phyloP scores from a whole-genome alignment of 2,888 invertebrate genomes.

The Sinodicranocentrus sp. region DNA sequence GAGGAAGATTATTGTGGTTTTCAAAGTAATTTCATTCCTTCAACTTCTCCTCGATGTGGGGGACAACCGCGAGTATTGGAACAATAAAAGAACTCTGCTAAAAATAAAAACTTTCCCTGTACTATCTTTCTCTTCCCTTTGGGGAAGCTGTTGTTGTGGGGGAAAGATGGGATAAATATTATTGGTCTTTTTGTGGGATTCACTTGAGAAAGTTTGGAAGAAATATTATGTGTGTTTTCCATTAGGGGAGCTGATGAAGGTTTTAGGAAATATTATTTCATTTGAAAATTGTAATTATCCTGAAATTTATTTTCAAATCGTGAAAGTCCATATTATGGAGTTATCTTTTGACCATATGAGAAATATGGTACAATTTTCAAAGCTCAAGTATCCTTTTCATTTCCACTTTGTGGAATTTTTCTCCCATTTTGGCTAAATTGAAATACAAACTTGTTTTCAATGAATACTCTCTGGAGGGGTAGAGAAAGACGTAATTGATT shows the following conservation, averaged over 20 bases:
- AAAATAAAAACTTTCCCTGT: slow-evolving; percentile 4
- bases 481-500: too few species aligned
- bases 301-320: too few species aligned
- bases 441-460: too few species aligned
- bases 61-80: slow-evolving; percentile 33
- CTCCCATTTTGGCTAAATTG: too few species aligned
- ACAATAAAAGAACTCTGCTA: slow-evolving; percentile 61
- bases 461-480: too few species aligned
- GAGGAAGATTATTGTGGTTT: slow-evolving; percentile 57
- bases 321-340: too few species aligned
- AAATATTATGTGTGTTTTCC: slow-evolving; percentile 6
- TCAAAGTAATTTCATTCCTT: slow-evolving; percentile 55
- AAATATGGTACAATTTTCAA: too few species aligned
- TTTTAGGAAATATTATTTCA: not conserved
- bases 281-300: too few species aligned
- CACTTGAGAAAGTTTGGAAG: not conserved
- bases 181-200: not conserved
- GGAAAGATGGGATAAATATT: not conserved
- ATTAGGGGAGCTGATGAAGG: not conserved
- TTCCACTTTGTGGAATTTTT: too few species aligned
- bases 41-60: slow-evolving; percentile 35
- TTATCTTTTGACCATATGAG: too few species aligned
- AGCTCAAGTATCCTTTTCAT: too few species aligned
- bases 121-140: not conserved
- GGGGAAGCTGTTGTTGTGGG: not conserved